phyloP scores from a whole-genome alignment of 2,113 vertebrate genomes.

The Capreolus pygargus region DNA sequence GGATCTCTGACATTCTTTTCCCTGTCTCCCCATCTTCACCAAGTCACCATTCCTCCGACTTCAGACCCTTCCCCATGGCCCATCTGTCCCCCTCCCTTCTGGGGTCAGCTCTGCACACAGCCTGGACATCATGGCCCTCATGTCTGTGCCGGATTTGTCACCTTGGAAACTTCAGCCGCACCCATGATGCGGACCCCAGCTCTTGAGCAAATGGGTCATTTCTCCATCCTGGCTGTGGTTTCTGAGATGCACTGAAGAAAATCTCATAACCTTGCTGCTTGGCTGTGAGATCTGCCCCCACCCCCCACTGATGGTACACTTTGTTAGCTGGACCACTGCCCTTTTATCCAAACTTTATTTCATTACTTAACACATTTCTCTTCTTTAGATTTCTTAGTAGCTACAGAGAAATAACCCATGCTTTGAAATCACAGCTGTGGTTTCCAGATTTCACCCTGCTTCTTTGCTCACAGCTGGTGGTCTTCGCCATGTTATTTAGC shows the following conservation, averaged over 20 bases:
- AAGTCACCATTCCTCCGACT: not conserved
- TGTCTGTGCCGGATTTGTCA: not conserved
- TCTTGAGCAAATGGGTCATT: not conserved
- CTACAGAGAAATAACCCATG: not conserved
- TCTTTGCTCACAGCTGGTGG: not conserved
- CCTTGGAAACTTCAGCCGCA: too few species aligned
- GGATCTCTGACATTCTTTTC: not conserved
- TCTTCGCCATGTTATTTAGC: not conserved
- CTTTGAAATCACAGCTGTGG: not conserved
- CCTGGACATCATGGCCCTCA: not conserved
- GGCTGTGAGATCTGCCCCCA: not conserved
- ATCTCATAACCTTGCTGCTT: not conserved
- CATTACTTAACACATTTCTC: not conserved
- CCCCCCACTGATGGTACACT: not conserved
- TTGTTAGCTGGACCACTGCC: not conserved
- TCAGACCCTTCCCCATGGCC: too few species aligned
- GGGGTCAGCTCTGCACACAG: not conserved
- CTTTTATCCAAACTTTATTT: not conserved
- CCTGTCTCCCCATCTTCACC: fast-evolving
- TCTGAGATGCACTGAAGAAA: not conserved
- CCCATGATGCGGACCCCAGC: not conserved
- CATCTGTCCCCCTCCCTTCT: not conserved
- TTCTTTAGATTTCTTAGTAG: not conserved
- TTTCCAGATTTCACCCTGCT: not conserved
- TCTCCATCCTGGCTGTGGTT: not conserved